phyloP scores from a whole-genome alignment of 2,113 vertebrate species.

The Polypterus senegalus region DNA sequence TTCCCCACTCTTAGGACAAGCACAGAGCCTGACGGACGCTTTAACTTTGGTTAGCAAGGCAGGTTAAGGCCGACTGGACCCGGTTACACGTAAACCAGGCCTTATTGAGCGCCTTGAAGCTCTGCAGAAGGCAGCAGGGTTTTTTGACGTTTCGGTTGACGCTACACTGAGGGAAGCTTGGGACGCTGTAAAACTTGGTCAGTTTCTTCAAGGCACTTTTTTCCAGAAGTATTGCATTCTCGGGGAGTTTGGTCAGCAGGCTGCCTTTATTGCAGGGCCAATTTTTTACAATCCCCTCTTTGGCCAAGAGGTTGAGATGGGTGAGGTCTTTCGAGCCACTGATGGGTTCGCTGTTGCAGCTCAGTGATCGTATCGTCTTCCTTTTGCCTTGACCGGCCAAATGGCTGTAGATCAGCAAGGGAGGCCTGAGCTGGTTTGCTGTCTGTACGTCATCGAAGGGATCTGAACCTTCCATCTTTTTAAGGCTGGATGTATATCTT shows the following conservation, averaged over 20 bases:
- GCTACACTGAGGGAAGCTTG: constrained; percentile 70
- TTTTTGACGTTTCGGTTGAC: constrained; percentile 66
- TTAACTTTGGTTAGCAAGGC: constrained; percentile 10
- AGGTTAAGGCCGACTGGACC: constrained; percentile 28
- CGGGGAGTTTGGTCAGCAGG: constrained; percentile 47
- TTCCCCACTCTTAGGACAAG: too few relatives aligned
- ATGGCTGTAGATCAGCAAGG: constrained; percentile 60
- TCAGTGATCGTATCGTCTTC: constrained; percentile 68
- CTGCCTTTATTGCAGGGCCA: constrained; percentile 23
- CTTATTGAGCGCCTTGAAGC: constrained; percentile 34
- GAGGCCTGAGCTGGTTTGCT: constrained; percentile 43
- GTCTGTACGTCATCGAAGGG: constrained; percentile 38
- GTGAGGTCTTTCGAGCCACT: constrained; percentile 25
- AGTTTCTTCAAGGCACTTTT: constrained; percentile 70
- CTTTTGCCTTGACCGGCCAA: constrained; percentile 46
- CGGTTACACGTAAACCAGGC: constrained; percentile 33
- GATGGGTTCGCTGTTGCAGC: constrained; percentile 67
- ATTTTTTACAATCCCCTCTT: constrained; percentile 24
- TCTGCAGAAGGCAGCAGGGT: constrained; percentile 67
- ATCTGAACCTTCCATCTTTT: constrained; percentile 22
- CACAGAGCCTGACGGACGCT: constrained; percentile 1
- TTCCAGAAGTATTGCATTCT: constrained; percentile 53
- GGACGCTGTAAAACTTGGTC: constrained; percentile 82
- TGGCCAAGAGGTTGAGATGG: constrained; percentile 25
- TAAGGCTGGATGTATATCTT: constrained; percentile 15